Conservation (phyloP, 2,113 vertebrate species). For the Chaetops frenatus region DNA sequence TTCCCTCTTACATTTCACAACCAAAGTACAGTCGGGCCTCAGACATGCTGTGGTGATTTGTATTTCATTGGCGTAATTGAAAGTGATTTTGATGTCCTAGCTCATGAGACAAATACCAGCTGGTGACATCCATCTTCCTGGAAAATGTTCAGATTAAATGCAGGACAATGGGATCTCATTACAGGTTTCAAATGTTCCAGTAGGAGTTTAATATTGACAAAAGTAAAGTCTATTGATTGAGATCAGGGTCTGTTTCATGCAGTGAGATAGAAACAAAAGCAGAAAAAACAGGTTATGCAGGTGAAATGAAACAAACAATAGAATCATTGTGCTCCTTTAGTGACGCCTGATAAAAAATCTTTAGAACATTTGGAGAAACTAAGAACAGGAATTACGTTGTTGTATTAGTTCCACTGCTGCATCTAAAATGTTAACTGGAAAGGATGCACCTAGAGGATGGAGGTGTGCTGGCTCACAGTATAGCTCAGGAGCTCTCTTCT, state of each 20-base stretch:
- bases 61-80: not conserved
- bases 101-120: not conserved
- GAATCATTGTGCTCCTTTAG: not conserved
- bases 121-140: conserved; percentile 2
- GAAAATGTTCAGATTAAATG: not conserved
- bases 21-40: not conserved
- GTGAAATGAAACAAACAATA: not conserved
- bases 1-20: not conserved
- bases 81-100: not conserved
- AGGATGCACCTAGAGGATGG: not conserved
- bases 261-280: not conserved
- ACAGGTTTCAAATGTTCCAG: not conserved
- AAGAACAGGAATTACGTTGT: not conserved
- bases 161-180: not conserved
- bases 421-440: not conserved
- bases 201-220: conserved; percentile 15
- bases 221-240: not conserved
- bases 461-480: not conserved
- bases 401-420: not conserved
- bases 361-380: not conserved
- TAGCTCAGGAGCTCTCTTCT: not conserved
- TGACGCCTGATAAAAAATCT: not conserved
- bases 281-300: not conserved
- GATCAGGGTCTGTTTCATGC: not conserved
- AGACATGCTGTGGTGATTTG: not conserved